These are phyloP conservation scores for Gallinago media DNA, from an alignment of 2,113 vertebrate species.

Conservation along the genomic window DNA sequence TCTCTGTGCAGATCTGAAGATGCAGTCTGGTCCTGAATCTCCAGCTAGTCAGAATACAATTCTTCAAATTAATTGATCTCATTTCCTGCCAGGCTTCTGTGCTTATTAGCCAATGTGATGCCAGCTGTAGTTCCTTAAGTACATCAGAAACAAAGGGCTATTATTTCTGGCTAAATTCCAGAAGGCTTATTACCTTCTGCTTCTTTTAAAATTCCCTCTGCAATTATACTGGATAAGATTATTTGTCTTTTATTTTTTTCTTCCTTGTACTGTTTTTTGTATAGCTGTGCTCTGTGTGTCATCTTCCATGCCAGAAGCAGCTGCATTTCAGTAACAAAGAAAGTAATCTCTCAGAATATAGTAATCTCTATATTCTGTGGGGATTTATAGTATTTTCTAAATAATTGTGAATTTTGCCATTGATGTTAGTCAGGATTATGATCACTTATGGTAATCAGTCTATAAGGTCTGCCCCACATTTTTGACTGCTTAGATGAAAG, in stretches of 20 bases:
- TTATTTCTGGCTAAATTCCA: conserved; percentile 58
- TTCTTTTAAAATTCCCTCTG: conserved; percentile 48
- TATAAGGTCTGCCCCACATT: not conserved
- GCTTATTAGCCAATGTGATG: conserved; percentile 47
- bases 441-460: not conserved
- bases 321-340: not conserved
- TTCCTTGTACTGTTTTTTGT: not conserved
- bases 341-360: not conserved
- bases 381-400: not conserved
- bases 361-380: not conserved
- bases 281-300: not conserved
- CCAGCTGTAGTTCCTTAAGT: conserved; percentile 51
- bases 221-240: not conserved
- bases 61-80: conserved; percentile 67
- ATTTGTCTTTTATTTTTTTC: not conserved
- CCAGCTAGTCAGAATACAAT: conserved; percentile 28
- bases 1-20: not conserved
- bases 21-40: not conserved
- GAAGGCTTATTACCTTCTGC: conserved; percentile 30
- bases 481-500: not conserved
- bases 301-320: not conserved
- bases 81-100: conserved; percentile 64
- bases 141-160: conserved; percentile 59
- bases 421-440: not conserved
- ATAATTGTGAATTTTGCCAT: not conserved